Percentiles rank a stretch among this genome's conserved stretches.
These are phyloP conservation scores for Aeoliscus strigatus DNA, from an alignment of 2,797 vertebrate genomes.

Conservation along the genomic window DNA sequence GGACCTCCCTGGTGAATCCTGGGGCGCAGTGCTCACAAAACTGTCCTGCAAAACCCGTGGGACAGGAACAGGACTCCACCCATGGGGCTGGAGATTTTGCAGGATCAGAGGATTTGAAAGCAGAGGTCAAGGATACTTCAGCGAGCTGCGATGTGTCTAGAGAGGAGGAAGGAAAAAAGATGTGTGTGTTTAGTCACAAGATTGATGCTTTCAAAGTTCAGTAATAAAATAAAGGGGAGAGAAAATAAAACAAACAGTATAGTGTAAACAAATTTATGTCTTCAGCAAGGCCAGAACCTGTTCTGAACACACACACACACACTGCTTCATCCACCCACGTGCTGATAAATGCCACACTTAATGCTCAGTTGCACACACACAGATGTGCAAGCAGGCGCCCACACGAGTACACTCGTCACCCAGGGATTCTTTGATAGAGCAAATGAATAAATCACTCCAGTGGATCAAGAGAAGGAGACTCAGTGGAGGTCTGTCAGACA, in stretches of 20 bases:
- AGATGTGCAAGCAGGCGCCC: constrained; percentile 14
- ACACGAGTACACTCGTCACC: constrained; percentile 38
- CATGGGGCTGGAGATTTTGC: constrained; percentile 66
- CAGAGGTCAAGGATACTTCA: constrained; percentile 73
- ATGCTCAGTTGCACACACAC: constrained; percentile 31
- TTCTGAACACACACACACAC: constrained; percentile 4
- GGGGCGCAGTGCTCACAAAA: constrained; percentile 83
- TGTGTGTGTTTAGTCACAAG: constrained; percentile 23
- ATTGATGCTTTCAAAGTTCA: constrained; percentile 3
- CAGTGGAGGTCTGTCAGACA: constrained; percentile 46
- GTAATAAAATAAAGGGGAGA: constrained; percentile 11
- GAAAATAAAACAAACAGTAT: too few species aligned
- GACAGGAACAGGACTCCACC: constrained; percentile 88
- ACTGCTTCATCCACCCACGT: constrained; percentile 45
- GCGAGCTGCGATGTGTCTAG: constrained; percentile 79
- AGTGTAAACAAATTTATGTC: not conserved
- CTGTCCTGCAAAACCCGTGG: constrained; percentile 77
- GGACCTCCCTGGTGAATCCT: constrained; percentile 79
- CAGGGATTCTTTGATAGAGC: constrained; percentile 59
- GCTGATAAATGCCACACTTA: constrained; percentile 41
- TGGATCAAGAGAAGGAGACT: constrained; percentile 46
- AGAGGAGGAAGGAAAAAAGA: constrained; percentile 10
- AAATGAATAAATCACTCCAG: constrained; percentile 62
- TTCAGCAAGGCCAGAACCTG: not conserved
- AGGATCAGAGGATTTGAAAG: constrained; percentile 33